Base-by-base conservation (phyloP, 2,113 vertebrate species). In the Cepphus grylle region DNA sequence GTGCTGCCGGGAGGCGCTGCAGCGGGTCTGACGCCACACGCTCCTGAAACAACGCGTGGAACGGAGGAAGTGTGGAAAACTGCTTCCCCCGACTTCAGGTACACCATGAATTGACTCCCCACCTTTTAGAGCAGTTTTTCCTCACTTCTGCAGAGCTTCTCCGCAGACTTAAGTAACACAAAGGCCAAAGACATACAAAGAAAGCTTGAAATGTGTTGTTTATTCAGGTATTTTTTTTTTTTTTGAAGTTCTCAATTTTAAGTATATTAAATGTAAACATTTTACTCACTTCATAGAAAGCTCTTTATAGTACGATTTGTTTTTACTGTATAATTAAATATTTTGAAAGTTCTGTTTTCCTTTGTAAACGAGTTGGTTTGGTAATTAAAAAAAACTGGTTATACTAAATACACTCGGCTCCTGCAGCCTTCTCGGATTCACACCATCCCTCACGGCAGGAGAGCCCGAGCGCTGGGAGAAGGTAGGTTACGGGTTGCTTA, bases 281-380 rank as follows among this genome's bases (percentile, higher is more conserved):
- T 97, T 94, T 96, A 58, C 67, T 96, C 69, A 86, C 92, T 96
- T 94, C 74, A 93, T 93, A 94, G 90, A 94, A 91, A 66, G 80
- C 77, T 94, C 91, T 89, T 94, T 71, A 93, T 88, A 94, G 79
- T 66, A 96, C 84, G 89, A 43, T 94, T 97, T 96, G 81, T 94
- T 97, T 96, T 95, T 95, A 91, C 81, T 88, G 74, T 95, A 83
- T 94, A 96, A 97, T 97, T 95, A 97, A 96, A 94, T 90, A 83
- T 94, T 97, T 91, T 88, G 81, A 78, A 81, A 83, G 71, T 92
- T 91, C 89, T 96, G 45, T 95, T 96, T 93, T 82, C 90, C 94
- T 97, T 96, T 97, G 95, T 97, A 93, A 95, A 96, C 21, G 3
- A 95, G 84, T 90, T 40, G 67, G 93, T 97, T 96, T 96, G 87